Conservation (phyloP, 2,113 vertebrate genomes). For the Periophthalmodon schlosseri region DNA sequence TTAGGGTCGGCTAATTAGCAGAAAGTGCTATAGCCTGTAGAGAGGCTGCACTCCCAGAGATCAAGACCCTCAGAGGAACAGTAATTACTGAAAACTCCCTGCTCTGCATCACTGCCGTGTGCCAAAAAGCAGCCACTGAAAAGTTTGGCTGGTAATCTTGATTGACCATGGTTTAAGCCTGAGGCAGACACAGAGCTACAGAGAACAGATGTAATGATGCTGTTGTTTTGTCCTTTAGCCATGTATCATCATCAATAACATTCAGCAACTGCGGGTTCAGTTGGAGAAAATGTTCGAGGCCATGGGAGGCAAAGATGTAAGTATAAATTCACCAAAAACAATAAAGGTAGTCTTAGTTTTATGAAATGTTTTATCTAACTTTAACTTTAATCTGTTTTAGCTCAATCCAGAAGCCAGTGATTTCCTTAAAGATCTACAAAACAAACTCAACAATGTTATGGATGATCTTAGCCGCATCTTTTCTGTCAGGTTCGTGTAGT, state of each 20-base stretch:
- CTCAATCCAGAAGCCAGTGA: slow-evolving; percentile 93
- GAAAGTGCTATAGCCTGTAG: slow-evolving; percentile 48
- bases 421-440: slow-evolving; percentile 94
- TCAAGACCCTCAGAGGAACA: slow-evolving; percentile 30
- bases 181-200: slow-evolving; percentile 1
- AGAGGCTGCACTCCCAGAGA: slow-evolving; percentile 49
- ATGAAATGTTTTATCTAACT: slow-evolving; percentile 1
- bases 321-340: slow-evolving; percentile 36
- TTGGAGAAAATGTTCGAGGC: slow-evolving; percentile 98
- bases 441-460: slow-evolving; percentile 94
- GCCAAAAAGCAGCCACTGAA: slow-evolving; percentile 38
- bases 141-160: slow-evolving; percentile 36
- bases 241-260: slow-evolving; percentile 99
- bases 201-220: slow-evolving; percentile 27
- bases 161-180: slow-evolving; percentile 48
- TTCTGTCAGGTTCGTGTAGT: slow-evolving; percentile 85
- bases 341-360: neutral
- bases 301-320: slow-evolving; percentile 94
- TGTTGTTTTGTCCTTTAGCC: slow-evolving; percentile 71
- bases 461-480: slow-evolving; percentile 94
- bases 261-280: slow-evolving; percentile 95
- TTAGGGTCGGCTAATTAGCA: slow-evolving; percentile 62
- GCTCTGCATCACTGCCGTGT: slow-evolving; percentile 19
- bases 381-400: slow-evolving; percentile 59
- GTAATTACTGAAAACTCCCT: slow-evolving; percentile 52